A percentile compares a stretch with the other conserved stretches of the same genome.
Conservation (phyloP, 1,140 invertebrate genomes). For the Micrasema longulum region DNA sequence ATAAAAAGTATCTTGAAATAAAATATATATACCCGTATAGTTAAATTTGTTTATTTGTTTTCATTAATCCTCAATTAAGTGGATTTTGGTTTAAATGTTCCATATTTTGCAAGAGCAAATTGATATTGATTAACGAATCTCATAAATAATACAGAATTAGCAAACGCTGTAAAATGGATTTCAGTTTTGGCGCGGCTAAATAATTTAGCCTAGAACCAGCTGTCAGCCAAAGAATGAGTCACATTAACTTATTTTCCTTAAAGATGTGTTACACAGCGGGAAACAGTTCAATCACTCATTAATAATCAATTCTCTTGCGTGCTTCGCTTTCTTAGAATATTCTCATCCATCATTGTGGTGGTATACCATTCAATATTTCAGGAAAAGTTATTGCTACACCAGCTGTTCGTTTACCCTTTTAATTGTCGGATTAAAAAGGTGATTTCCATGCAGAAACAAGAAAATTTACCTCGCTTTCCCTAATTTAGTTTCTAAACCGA, state of each 20-base stretch:
- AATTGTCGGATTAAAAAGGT: constrained; percentile 31
- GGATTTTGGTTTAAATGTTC: too few relatives aligned
- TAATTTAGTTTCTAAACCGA: not conserved
- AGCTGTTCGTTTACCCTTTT: constrained; percentile 30
- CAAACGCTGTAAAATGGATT: too few relatives aligned
- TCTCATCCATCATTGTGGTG: constrained; percentile 21
- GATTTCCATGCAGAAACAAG: constrained; percentile 31
- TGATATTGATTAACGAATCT: too few relatives aligned
- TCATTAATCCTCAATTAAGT: too few relatives aligned
- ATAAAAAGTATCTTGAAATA: too few relatives aligned
- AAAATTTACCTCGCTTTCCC: not conserved
- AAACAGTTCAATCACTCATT: constrained; percentile 31
- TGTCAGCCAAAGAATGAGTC: constrained; percentile 8
- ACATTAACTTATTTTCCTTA: constrained; percentile 7
- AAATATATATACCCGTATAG: too few relatives aligned
- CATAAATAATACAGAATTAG: too few relatives aligned
- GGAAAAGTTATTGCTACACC: constrained; percentile 27
- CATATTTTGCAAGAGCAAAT: too few relatives aligned
- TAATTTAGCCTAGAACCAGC: not conserved
- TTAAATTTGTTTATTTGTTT: too few relatives aligned
- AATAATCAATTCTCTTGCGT: constrained; percentile 32
- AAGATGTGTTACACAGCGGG: constrained; percentile 22
- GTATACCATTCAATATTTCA: constrained; percentile 18
- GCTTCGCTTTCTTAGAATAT: constrained; percentile 16
- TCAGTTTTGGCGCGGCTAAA: not conserved